Evolutionary conservation across 2,113 vertebrate genomes (phyloP).

Genomic region (Aegypius monachus): DNA sequence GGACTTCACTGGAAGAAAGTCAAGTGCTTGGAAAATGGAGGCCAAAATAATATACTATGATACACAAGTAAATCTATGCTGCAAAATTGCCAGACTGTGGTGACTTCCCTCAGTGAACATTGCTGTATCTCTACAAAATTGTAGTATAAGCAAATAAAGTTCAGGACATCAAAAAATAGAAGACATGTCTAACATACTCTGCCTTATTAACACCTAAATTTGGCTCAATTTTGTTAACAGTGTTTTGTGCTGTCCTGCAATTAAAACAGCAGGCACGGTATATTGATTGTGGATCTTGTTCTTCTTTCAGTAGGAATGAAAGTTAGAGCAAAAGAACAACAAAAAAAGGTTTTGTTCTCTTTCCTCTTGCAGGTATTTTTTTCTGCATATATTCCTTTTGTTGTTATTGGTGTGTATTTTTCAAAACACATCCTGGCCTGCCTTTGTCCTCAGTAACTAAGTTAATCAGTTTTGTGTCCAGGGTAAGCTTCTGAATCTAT

Average conservation of each 20-base stretch:
- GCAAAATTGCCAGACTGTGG: neutral
- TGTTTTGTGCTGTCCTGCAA: neutral
- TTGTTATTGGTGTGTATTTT: neutral
- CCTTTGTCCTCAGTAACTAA: neutral
- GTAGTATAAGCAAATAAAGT: neutral
- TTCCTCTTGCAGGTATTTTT: neutral
- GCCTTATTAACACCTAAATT: neutral
- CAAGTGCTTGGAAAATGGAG: neutral
- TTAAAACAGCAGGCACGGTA: neutral
- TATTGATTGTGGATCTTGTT: neutral
- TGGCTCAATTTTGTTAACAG: neutral
- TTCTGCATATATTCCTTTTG: neutral
- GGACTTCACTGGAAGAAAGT: neutral
- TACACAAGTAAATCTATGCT: neutral
- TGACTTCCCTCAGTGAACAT: neutral
- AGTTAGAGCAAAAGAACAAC: neutral
- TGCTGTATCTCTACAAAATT: neutral
- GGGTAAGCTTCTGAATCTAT: neutral
- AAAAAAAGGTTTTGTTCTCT: neutral
- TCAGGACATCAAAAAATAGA: neutral
- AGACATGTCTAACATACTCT: neutral
- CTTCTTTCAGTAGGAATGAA: neutral
- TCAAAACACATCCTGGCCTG: neutral
- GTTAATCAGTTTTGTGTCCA: neutral
- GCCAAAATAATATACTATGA: neutral